These are phyloP conservation scores for Megathymus violae DNA, from an alignment of 1,140 invertebrate species.

Conservation along the genomic window DNA sequence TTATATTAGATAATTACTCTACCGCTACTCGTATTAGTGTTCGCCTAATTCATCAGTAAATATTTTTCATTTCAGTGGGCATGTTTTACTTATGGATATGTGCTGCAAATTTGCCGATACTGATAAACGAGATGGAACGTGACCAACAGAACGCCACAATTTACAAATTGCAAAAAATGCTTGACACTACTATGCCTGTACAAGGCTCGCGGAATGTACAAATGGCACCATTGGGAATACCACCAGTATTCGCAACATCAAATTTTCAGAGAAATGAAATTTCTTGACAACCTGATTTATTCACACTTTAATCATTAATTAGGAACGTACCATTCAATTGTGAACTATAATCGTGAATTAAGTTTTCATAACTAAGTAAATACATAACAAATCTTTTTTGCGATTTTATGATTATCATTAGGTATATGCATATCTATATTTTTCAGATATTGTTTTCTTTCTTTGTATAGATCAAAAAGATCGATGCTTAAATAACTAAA, in stretches of 20 bases:
- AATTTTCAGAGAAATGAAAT: slow-evolving; percentile 5
- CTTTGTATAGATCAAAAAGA: too few relatives aligned
- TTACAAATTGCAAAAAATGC: slow-evolving; percentile 53
- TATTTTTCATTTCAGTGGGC: slow-evolving; percentile 73
- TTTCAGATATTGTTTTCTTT: too few relatives aligned
- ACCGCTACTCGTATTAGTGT: too few relatives aligned
- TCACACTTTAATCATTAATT: slow-evolving; percentile 3
- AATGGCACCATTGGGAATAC: neutral
- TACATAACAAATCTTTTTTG: too few relatives aligned
- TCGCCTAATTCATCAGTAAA: too few relatives aligned
- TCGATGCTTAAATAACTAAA: too few relatives aligned
- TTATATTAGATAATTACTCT: too few relatives aligned
- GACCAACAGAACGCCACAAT: slow-evolving; percentile 66
- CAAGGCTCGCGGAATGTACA: slow-evolving; percentile 16
- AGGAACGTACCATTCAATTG: too few relatives aligned
- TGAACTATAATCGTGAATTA: too few relatives aligned
- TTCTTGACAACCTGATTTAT: neutral
- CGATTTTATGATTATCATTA: too few relatives aligned
- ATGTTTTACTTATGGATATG: slow-evolving; percentile 77
- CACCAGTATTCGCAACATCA: neutral
- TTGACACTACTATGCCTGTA: slow-evolving; percentile 39
- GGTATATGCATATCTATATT: too few relatives aligned
- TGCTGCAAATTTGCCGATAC: slow-evolving; percentile 65
- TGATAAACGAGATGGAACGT: slow-evolving; percentile 69
- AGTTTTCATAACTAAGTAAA: too few relatives aligned